phyloP scores from a whole-genome alignment of 2,113 vertebrate species.

The Dipodomys merriami region DNA sequence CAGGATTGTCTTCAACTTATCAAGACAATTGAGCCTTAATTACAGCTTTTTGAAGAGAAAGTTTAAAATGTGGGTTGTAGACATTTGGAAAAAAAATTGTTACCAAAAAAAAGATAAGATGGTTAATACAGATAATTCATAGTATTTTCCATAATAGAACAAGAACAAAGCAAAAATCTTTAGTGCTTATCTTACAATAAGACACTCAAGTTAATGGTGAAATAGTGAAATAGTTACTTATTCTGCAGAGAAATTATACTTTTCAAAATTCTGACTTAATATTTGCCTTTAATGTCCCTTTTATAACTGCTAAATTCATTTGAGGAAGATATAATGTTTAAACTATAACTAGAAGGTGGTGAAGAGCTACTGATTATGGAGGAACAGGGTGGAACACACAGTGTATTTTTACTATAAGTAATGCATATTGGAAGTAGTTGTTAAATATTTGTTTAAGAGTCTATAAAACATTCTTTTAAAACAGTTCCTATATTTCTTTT shows the following conservation, averaged over 20 bases:
- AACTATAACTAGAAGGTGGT: conserved; percentile 4
- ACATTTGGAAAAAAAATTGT: neutral
- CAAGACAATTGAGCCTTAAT: conserved; percentile 11
- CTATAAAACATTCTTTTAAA: neutral
- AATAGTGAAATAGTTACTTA: conserved; percentile 29
- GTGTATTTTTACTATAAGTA: conserved; percentile 44
- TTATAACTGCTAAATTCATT: conserved; percentile 28
- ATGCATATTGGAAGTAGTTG: conserved; percentile 8
- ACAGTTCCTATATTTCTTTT: conserved; percentile 46
- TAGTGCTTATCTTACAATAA: neutral
- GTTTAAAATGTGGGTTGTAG: neutral
- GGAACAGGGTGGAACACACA: neutral
- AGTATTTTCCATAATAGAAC: neutral
- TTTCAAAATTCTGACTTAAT: neutral
- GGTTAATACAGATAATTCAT: neutral
- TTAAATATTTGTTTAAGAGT: conserved; percentile 31
- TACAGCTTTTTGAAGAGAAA: conserved; percentile 16
- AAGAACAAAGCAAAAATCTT: conserved; percentile 7
- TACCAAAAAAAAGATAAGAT: neutral
- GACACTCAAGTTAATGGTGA: neutral
- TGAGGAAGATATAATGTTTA: conserved; percentile 19
- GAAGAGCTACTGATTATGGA: neutral
- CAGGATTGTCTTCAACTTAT: neutral
- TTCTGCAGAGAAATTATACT: neutral
- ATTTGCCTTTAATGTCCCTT: conserved; percentile 42